Evolutionary conservation across 2,113 vertebrate genomes (phyloP).

Genomic region (Leiothrix lutea): DNA sequence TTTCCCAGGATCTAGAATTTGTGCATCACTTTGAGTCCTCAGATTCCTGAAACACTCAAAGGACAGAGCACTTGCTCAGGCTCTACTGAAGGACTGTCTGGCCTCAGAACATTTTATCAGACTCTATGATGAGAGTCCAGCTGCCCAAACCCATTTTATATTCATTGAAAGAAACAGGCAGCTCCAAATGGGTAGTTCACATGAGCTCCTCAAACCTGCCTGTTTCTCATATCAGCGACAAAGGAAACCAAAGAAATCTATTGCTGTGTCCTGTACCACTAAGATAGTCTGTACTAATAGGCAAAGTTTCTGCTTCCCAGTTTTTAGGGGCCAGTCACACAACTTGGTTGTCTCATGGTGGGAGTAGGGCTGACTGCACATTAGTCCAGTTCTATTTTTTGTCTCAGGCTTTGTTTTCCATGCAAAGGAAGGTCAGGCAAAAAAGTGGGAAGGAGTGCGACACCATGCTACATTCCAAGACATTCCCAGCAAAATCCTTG

Average conservation of each 20-base stretch:
- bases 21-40: not conserved
- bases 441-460: not conserved
- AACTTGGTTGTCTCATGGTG: not conserved
- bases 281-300: not conserved
- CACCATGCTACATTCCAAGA: not conserved
- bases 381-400: not conserved
- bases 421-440: not conserved
- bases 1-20: not conserved
- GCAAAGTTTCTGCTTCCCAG: not conserved
- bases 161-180: not conserved
- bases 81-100: not conserved
- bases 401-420: not conserved
- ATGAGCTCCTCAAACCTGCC: accelerated
- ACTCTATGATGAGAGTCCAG: not conserved
- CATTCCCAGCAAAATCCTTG: not conserved
- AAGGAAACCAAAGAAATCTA: not conserved
- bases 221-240: not conserved
- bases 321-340: not conserved
- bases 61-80: not conserved
- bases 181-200: not conserved
- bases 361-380: not conserved
- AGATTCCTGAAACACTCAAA: not conserved
- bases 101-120: not conserved
- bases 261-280: not conserved
- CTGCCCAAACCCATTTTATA: not conserved